A percentile compares a stretch with the other conserved stretches of the same genome.
Conservation (phyloP, 2,797 vertebrate genomes). For the Limnodromus scolopaceus region DNA sequence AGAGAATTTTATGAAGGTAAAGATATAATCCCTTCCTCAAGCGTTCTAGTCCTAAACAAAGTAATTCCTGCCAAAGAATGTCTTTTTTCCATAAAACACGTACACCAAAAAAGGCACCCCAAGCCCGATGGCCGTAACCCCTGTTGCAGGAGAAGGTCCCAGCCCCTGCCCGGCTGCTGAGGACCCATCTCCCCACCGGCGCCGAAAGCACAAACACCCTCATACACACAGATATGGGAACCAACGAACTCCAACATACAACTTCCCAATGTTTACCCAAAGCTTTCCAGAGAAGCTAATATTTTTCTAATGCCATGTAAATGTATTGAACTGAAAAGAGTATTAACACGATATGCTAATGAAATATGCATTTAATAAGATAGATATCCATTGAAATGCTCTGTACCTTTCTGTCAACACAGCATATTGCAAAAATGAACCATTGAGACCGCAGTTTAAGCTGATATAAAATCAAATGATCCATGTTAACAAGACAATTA, state of each 20-base stretch:
- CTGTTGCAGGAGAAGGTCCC: neutral
- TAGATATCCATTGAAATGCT: neutral
- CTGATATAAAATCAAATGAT: constrained; percentile 29
- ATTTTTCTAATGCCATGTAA: neutral
- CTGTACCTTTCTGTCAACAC: neutral
- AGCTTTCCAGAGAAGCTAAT: neutral
- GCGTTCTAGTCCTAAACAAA: neutral
- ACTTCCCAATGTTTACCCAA: neutral
- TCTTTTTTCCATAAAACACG: neutral
- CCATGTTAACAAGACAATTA: constrained; percentile 53
- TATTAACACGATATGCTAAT: neutral
- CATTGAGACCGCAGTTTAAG: neutral
- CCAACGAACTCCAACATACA: neutral
- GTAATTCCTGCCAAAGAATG: neutral
- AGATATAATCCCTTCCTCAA: neutral
- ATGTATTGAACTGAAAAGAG: neutral
- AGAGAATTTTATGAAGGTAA: neutral
- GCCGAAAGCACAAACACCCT: neutral
- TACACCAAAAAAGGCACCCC: neutral
- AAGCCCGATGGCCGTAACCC: neutral
- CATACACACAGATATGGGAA: neutral
- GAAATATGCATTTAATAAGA: neutral
- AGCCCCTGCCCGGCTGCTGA: rapidly evolving
- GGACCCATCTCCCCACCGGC: neutral
- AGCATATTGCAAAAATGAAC: neutral